Conservation (phyloP, 2,888 invertebrate genomes). For the Steinernema scapterisci region DNA sequence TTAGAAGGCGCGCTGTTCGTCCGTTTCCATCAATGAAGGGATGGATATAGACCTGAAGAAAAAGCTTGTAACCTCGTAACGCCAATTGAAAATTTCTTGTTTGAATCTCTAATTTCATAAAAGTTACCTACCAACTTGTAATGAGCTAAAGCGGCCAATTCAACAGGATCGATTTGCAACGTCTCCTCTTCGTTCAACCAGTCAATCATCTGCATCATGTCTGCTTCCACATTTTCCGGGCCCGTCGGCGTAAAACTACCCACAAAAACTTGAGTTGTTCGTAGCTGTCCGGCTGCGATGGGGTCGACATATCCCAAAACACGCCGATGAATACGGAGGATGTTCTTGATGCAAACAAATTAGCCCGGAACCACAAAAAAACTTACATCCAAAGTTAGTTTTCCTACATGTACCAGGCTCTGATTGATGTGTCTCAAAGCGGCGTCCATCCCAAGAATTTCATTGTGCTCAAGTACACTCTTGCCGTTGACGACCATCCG, state of each 20-base stretch:
- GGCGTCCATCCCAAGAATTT: conserved; percentile 85
- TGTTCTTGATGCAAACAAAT: conserved; percentile 76
- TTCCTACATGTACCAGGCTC: conserved; percentile 75
- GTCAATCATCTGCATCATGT: conserved; percentile 86
- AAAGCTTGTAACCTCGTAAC: no score
- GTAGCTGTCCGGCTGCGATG: conserved; percentile 78
- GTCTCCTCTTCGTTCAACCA: conserved; percentile 89
- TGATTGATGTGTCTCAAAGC: conserved; percentile 87
- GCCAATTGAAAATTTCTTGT: no score
- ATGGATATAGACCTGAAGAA: conserved; percentile 79
- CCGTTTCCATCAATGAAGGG: conserved; percentile 97
- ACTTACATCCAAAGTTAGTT: conserved; percentile 45
- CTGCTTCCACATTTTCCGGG: conserved; percentile 79
- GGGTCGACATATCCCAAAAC: conserved; percentile 95
- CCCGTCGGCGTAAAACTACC: conserved; percentile 91
- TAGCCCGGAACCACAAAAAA: no score
- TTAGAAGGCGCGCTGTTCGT: conserved; percentile 87
- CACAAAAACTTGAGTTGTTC: conserved; percentile 78
- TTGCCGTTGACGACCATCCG: conserved; percentile 80
- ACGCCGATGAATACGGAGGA: conserved; percentile 86
- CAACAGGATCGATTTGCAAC: conserved; percentile 84
- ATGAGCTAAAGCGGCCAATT: conserved; percentile 91
- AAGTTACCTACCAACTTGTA: conserved; percentile 89
- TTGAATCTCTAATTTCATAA: no score
- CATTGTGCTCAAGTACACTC: conserved; percentile 93